A percentile compares a stretch with the other conserved stretches of the same genome.
These are phyloP conservation scores for Entomobrya multifasciata DNA, from an alignment of 2,888 invertebrate species.

Conservation along the genomic window DNA sequence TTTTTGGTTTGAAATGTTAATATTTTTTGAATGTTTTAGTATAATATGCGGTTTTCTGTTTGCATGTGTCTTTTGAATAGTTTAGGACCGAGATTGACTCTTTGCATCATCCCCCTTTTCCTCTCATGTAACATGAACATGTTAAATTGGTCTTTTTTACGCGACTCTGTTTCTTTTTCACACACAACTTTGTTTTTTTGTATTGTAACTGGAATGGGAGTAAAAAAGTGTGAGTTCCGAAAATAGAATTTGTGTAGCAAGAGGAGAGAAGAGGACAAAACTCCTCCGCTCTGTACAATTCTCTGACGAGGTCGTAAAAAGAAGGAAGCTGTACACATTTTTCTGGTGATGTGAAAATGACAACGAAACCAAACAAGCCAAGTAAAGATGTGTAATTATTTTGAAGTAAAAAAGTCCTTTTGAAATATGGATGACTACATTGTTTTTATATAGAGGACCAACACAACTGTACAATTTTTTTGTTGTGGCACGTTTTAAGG, in stretches of 20 bases:
- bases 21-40: too few relatives aligned
- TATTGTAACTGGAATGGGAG: slow-evolving; percentile 8
- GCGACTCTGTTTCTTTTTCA: not conserved
- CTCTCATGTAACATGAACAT: not conserved
- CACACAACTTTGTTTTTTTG: not conserved
- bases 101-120: not conserved
- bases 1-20: not conserved
- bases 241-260: slow-evolving; percentile 2
- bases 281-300: not conserved
- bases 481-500: too few relatives aligned
- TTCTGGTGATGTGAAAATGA: too few relatives aligned
- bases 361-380: too few relatives aligned
- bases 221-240: not conserved
- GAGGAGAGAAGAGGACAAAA: not conserved
- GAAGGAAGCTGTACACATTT: too few relatives aligned
- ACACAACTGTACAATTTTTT: too few relatives aligned
- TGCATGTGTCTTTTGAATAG: too few relatives aligned
- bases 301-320: not conserved
- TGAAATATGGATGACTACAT: too few relatives aligned
- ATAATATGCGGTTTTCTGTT: not conserved
- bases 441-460: too few relatives aligned
- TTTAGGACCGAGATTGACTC: too few relatives aligned
- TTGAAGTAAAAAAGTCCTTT: too few relatives aligned
- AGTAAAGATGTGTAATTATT: too few relatives aligned
- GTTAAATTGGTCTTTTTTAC: not conserved